Evolutionary conservation across 2,797 vertebrate genomes (phyloP).

Genomic region (Chaetodon trifasciatus): DNA sequence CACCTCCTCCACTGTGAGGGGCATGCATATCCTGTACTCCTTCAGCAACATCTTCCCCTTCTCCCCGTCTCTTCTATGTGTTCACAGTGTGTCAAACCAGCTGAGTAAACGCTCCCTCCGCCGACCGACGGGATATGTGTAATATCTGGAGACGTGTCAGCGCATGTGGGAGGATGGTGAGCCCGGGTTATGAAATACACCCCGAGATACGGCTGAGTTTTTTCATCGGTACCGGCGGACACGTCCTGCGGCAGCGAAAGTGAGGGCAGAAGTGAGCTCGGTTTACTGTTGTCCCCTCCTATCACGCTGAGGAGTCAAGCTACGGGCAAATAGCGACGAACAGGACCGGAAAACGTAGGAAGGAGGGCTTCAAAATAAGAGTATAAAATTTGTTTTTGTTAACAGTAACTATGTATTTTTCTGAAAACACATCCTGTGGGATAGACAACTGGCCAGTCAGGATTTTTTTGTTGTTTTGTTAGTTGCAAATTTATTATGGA

Average conservation of each 20-base stretch:
- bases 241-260: not conserved
- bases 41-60: constrained; percentile 93
- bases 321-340: rapidly evolving
- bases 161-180: constrained; percentile 53
- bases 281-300: constrained; percentile 61
- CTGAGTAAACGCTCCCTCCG: constrained; percentile 49
- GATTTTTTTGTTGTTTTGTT: too few species aligned
- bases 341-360: not conserved
- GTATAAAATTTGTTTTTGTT: not conserved
- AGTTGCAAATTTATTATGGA: too few species aligned
- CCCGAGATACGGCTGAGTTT: constrained; percentile 41
- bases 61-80: constrained; percentile 28
- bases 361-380: constrained; percentile 57
- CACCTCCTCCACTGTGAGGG: constrained; percentile 97
- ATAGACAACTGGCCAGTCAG: too few species aligned
- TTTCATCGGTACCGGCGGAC: constrained; percentile 63
- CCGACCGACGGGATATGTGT: constrained; percentile 62
- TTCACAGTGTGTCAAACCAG: constrained; percentile 62
- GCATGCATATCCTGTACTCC: constrained; percentile 99
- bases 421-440: too few species aligned
- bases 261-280: constrained; percentile 48
- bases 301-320: constrained; percentile 47
- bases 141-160: constrained; percentile 62
- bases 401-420: too few species aligned
- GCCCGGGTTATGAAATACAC: constrained; percentile 31